Conservation (phyloP, 2,888 invertebrate genomes). For the Hololepta plana region DNA sequence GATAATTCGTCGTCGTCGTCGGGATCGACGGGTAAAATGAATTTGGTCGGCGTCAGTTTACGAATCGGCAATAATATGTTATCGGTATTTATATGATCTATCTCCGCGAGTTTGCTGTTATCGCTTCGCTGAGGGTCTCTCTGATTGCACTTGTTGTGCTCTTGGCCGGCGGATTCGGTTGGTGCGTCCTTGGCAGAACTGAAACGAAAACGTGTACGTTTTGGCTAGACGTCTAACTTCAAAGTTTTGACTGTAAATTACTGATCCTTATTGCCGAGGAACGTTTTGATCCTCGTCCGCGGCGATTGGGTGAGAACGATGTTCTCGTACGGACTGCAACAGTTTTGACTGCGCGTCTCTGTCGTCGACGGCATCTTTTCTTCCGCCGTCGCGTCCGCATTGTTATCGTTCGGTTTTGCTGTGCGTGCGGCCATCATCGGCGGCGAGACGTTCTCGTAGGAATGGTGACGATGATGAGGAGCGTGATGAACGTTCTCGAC, state of each 20-base stretch:
- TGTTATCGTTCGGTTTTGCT: slow-evolving; percentile 16
- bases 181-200: too few relatives aligned
- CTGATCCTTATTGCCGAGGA: slow-evolving; percentile 12
- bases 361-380: too few relatives aligned
- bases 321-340: slow-evolving; percentile 41
- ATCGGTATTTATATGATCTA: too few relatives aligned
- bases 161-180: too few relatives aligned
- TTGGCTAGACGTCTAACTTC: too few relatives aligned
- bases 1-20: slow-evolving; percentile 25
- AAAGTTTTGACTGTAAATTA: slow-evolving; percentile 4
- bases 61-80: too few relatives aligned
- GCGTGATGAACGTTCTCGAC: slow-evolving; percentile 9
- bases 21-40: slow-evolving; percentile 26
- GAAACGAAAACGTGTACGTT: too few relatives aligned
- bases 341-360: slow-evolving; percentile 13
- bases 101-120: too few relatives aligned
- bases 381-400: too few relatives aligned
- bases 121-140: too few relatives aligned
- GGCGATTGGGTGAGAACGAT: slow-evolving; percentile 34
- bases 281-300: slow-evolving; percentile 43
- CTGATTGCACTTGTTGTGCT: too few relatives aligned
- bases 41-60: slow-evolving; percentile 21
- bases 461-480: slow-evolving; percentile 15
- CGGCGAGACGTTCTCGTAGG: slow-evolving; percentile 18
- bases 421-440: too few relatives aligned